These are phyloP conservation scores for Gymnorhina tibicen DNA, from an alignment of 2,113 vertebrate species.

Conservation along the genomic window DNA sequence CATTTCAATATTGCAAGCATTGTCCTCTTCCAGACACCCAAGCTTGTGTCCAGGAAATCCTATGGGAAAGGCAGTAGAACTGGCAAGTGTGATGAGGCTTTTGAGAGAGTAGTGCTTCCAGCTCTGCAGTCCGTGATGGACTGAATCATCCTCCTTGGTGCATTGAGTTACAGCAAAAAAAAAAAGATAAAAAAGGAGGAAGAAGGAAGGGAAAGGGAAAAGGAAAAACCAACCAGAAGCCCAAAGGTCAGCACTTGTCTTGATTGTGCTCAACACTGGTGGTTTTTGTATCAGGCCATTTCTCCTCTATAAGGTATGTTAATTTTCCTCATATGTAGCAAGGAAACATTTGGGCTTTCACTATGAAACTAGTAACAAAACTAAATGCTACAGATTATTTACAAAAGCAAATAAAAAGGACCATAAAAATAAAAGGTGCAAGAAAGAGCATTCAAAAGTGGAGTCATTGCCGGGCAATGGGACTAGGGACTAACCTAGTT, in stretches of 20 bases:
- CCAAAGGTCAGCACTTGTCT: not conserved
- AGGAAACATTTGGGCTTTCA: not conserved
- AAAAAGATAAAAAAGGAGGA: not conserved
- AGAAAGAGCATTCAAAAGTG: not conserved
- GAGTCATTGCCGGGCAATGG: not conserved
- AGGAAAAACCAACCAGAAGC: not conserved
- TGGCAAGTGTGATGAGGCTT: not conserved
- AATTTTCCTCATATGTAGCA: not conserved
- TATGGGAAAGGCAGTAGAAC: not conserved
- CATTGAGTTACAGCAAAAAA: not conserved
- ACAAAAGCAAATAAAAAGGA: not conserved
- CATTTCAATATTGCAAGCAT: not conserved
- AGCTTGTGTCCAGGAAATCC: not conserved
- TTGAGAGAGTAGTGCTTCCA: not conserved
- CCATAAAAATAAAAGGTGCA: fast-evolving
- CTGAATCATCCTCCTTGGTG: not conserved
- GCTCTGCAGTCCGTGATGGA: not conserved
- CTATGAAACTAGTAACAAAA: not conserved
- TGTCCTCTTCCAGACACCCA: not conserved
- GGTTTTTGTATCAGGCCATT: not conserved
- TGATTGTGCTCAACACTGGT: not conserved
- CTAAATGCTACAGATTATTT: not conserved
- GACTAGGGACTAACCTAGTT: not conserved
- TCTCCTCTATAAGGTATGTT: not conserved
- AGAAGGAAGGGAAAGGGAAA: not conserved